Conservation (phyloP, 2,888 invertebrate species). For the Nipponacmea schrenckii region DNA sequence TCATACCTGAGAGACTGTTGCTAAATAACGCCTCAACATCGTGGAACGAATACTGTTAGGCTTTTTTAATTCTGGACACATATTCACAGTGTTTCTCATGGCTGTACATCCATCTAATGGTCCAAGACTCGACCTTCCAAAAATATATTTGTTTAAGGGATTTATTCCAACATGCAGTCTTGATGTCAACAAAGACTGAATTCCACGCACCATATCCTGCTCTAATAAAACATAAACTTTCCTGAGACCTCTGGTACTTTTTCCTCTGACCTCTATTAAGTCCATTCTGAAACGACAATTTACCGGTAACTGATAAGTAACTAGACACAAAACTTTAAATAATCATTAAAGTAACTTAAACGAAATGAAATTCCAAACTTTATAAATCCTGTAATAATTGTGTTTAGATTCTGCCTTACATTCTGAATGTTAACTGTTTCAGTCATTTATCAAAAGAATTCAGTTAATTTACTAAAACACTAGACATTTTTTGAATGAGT, state of each 20-base stretch:
- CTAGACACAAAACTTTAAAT: background rate
- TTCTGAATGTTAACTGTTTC: too few relatives aligned
- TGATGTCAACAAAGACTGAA: background rate
- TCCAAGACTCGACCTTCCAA: background rate
- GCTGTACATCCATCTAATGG: constrained; percentile 15
- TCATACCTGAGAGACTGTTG: constrained; percentile 21
- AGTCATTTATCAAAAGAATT: too few relatives aligned
- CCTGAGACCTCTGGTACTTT: constrained; percentile 13
- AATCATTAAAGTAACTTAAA: too few relatives aligned
- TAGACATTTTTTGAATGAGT: too few relatives aligned
- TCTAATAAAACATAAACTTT: constrained; percentile 6
- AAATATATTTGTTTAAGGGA: constrained; percentile 7
- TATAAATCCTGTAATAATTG: too few relatives aligned
- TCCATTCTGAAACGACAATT: constrained; percentile 9
- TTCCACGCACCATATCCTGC: background rate
- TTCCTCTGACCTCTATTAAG: constrained; percentile 15
- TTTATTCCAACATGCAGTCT: background rate
- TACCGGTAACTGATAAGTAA: background rate
- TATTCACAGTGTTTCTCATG: constrained; percentile 6
- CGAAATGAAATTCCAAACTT: too few relatives aligned
- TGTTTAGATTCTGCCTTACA: too few relatives aligned
- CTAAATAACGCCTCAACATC: constrained; percentile 26
- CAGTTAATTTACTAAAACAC: too few relatives aligned
- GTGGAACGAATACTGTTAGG: constrained; percentile 26
- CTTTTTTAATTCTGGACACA: constrained; percentile 19